phyloP scores from a whole-genome alignment of 2,888 invertebrate genomes.

The Lepidocyrtoides sp. region DNA sequence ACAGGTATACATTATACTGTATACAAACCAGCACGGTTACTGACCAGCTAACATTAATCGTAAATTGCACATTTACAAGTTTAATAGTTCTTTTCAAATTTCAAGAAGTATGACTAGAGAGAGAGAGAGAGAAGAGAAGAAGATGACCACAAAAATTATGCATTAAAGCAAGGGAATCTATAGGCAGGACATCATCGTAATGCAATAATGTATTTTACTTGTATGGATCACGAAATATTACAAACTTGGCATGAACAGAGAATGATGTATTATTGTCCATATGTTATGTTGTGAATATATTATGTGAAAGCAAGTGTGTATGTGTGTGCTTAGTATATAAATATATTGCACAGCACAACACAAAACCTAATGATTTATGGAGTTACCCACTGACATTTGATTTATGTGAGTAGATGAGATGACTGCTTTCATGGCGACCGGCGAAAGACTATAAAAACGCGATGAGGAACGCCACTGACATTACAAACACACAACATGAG shows the following conservation, averaged over 20 bases:
- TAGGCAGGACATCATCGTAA: not conserved
- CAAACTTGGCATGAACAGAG: conserved; percentile 58
- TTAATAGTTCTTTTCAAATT: conserved; percentile 32
- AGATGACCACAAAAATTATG: not conserved
- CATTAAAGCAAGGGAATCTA: not conserved
- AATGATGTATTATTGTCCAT: conserved; percentile 52
- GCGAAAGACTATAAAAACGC: conserved; percentile 30
- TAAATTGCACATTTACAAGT: conserved; percentile 67
- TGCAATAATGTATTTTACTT: conserved; percentile 7
- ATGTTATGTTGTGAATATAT: conserved; percentile 1
- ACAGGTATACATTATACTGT: conserved; percentile 6
- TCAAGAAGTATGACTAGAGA: conserved; percentile 29
- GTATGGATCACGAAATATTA: conserved; percentile 60
- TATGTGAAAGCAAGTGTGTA: not conserved
- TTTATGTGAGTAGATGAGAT: conserved; percentile 73
- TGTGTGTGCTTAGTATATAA: not conserved
- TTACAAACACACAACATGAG: not conserved
- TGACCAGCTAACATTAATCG: conserved; percentile 42
- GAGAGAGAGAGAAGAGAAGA: too few relatives aligned
- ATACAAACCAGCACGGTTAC: not conserved
- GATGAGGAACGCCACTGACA: conserved; percentile 11
- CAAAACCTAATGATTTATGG: conserved; percentile 76
- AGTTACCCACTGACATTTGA: conserved; percentile 80
- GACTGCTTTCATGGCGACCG: conserved; percentile 60
- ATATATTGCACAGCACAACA: conserved; percentile 14